These are phyloP conservation scores for Macropis europaea DNA, from an alignment of 2,888 invertebrate species.

Conservation along the genomic window DNA sequence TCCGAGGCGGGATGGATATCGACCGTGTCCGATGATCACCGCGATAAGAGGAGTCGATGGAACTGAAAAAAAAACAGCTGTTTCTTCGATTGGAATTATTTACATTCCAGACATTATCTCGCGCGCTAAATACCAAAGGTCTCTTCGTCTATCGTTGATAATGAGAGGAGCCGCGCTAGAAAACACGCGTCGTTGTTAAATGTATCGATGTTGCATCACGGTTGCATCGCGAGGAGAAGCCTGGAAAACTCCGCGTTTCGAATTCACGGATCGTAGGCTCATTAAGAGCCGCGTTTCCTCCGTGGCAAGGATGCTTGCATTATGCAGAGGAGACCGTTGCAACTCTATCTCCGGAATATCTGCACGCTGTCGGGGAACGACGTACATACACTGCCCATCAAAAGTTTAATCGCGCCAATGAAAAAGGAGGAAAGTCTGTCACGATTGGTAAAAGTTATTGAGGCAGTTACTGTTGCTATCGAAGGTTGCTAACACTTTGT, in stretches of 20 bases:
- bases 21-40: background rate
- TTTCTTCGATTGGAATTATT: constrained; percentile 15
- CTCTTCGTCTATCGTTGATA: constrained; percentile 10
- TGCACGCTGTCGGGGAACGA: background rate
- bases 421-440: too few relatives aligned
- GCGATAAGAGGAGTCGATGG: constrained; percentile 20
- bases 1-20: background rate
- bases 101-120: constrained; percentile 25
- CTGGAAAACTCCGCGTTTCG: constrained; percentile 1
- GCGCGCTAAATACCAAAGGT: constrained; percentile 37
- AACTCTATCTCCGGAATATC: constrained; percentile 7
- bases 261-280: constrained; percentile 17
- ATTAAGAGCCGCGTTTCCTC: constrained; percentile 28
- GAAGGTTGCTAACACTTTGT: too few relatives aligned
- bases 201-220: constrained; percentile 8
- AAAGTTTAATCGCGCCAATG: too few relatives aligned
- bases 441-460: too few relatives aligned
- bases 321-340: constrained; percentile 7
- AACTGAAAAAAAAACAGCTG: too few relatives aligned
- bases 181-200: constrained; percentile 13
- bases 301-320: constrained; percentile 25
- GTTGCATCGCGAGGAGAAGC: background rate
- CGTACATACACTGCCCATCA: background rate
- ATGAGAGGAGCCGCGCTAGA: background rate
- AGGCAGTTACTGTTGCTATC: too few relatives aligned